Conservation (phyloP, 2,797 vertebrate genomes). For the Microcaecilia unicolor region DNA sequence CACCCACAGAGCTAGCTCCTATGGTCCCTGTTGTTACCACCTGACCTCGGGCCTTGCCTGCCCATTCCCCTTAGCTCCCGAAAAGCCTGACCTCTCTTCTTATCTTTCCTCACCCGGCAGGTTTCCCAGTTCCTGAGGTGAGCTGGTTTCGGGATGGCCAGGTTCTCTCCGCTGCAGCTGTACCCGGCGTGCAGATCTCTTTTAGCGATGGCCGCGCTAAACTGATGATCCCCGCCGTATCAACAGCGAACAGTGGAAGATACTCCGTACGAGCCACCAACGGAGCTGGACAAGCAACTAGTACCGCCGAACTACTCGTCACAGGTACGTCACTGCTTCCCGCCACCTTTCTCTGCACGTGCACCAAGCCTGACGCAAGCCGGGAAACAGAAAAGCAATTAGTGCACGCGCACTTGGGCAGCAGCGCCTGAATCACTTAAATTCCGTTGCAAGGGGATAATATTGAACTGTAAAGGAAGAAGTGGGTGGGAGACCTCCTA, state of each 20-base stretch:
- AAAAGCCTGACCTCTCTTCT: not conserved
- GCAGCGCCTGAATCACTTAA: no score
- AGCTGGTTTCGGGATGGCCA: conserved; percentile 98
- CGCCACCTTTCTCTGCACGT: no score
- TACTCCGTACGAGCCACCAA: conserved; percentile 96
- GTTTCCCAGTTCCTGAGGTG: conserved; percentile 96
- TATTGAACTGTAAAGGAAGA: no score
- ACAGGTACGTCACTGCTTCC: conserved; percentile 85
- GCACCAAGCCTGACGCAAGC: no score
- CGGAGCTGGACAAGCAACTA: conserved; percentile 93
- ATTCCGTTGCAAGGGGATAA: no score
- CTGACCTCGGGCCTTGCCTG: no score
- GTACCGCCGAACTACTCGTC: conserved; percentile 91
- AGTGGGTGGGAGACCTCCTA: no score
- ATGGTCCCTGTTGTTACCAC: no score
- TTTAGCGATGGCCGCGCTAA: conserved; percentile 95
- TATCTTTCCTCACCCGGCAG: conserved; percentile 31
- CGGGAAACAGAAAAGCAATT: no score
- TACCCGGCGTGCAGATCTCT: conserved; percentile 90
- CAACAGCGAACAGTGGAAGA: conserved; percentile 81
- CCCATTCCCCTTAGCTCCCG: not conserved
- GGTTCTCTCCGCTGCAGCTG: conserved; percentile 81
- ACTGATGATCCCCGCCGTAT: conserved; percentile 82
- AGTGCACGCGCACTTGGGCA: no score
- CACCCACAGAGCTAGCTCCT: no score